Conservation (phyloP, 2,113 vertebrate species). For the Pteruthius melanotis region DNA sequence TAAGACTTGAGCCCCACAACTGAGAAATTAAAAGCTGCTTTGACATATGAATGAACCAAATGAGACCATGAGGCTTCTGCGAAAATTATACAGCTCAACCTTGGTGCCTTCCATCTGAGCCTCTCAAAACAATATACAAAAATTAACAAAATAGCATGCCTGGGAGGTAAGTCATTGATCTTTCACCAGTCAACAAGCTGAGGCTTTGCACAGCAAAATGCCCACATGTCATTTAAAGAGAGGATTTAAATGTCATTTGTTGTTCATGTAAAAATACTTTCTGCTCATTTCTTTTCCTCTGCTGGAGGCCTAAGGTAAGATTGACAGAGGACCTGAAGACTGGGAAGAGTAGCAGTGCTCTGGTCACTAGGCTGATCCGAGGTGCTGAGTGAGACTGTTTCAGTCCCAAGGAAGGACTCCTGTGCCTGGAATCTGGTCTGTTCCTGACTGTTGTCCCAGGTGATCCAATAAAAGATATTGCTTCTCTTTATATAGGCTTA, state of each 20-base stretch:
- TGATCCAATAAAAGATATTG: not conserved
- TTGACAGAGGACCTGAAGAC: not conserved
- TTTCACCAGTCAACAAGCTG: slow-evolving; percentile 2
- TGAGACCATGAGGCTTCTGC: slow-evolving; percentile 8
- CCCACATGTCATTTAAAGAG: not conserved
- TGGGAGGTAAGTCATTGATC: not conserved
- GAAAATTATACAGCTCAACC: not conserved
- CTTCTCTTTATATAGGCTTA: not conserved
- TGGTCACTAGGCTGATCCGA: not conserved
- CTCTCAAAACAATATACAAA: slow-evolving; percentile 23
- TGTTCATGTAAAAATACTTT: not conserved
- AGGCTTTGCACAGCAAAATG: not conserved
- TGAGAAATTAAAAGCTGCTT: slow-evolving; percentile 48
- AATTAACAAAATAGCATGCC: not conserved
- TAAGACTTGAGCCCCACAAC: not conserved
- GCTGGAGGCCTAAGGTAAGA: not conserved
- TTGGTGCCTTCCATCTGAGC: not conserved
- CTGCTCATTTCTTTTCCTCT: not conserved
- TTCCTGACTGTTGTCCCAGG: not conserved
- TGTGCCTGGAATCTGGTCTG: not conserved
- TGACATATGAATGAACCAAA: not conserved
- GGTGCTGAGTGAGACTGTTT: not conserved
- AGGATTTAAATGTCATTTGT: not conserved
- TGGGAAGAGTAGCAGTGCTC: not conserved
- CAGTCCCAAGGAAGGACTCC: not conserved